These are phyloP conservation scores for Acleris emargana DNA, from an alignment of 2,888 invertebrate species.

Conservation along the genomic window DNA sequence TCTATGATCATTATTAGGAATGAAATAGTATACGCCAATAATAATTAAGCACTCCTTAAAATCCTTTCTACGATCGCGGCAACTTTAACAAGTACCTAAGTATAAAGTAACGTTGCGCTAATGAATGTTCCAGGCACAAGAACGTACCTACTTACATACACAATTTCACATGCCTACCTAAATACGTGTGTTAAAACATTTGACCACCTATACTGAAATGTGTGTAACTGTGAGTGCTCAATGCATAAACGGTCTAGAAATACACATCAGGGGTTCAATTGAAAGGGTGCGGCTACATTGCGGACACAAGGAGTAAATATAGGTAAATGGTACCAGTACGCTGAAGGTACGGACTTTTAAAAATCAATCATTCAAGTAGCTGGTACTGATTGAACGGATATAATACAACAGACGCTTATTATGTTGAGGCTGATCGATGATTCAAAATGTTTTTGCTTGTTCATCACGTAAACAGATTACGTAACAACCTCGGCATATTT, in stretches of 20 bases:
- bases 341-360: conserved; percentile 68
- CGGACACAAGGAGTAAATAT: conserved; percentile 56
- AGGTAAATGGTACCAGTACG: conserved; percentile 67
- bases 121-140: too few species aligned
- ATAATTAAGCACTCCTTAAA: too few species aligned
- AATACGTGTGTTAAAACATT: too few species aligned
- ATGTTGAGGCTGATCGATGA: conserved; percentile 28
- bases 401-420: conserved; percentile 49
- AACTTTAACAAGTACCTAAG: too few species aligned
- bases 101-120: too few species aligned
- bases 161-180: too few species aligned
- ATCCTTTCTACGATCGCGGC: too few species aligned
- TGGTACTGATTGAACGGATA: conserved; percentile 79
- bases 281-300: conserved; percentile 46
- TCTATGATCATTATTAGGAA: too few species aligned
- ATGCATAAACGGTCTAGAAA: background rate
- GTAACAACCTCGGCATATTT: background rate
- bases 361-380: conserved; percentile 79
- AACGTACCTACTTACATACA: too few species aligned
- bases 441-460: conserved; percentile 23
- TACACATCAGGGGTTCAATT: conserved; percentile 28
- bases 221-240: too few species aligned
- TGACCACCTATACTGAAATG: too few species aligned
- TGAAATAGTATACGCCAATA: too few species aligned
- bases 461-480: conserved; percentile 19